phyloP scores from a whole-genome alignment of 53 echinoderm and acorn worm species.

The Holothuria scabra region DNA sequence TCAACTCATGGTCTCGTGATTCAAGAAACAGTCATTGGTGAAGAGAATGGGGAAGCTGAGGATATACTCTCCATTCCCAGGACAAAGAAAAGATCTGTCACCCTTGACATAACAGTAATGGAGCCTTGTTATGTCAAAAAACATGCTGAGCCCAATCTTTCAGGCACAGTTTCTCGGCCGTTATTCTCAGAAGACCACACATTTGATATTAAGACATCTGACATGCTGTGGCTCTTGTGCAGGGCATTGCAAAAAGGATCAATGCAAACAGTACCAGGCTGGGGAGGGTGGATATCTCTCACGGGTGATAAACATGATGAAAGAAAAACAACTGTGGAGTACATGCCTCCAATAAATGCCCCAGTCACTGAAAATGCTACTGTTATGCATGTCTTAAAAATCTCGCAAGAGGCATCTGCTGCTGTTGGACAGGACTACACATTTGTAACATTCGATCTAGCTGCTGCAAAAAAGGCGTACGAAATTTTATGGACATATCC shows the following conservation, averaged over 20 bases:
- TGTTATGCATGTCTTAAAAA: constrained; percentile 59
- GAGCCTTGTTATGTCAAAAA: constrained; percentile 61
- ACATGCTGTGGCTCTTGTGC: constrained; percentile 52
- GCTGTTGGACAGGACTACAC: constrained; percentile 60
- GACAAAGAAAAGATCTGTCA: constrained; percentile 44
- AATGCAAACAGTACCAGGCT: constrained; percentile 58
- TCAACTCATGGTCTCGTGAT: constrained; percentile 62
- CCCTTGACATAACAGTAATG: constrained; percentile 37
- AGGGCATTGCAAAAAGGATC: constrained; percentile 13
- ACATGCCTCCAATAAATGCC: constrained; percentile 63
- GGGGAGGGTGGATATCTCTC: constrained; percentile 69
- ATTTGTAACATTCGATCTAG: constrained; percentile 63
- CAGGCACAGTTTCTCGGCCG: constrained; percentile 38
- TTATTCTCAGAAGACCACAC: constrained; percentile 27
- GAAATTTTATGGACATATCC: too few species aligned
- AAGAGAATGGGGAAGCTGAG: background rate
- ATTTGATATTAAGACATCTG: constrained; percentile 47
- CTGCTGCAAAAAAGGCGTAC: constrained; percentile 68
- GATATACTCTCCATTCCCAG: background rate
- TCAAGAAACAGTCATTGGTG: constrained; percentile 44
- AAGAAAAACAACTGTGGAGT: constrained; percentile 58
- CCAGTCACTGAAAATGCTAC: constrained; percentile 54
- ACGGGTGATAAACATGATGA: constrained; percentile 40
- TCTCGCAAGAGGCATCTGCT: constrained; percentile 61
- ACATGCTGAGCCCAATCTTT: constrained; percentile 46